phyloP scores from a whole-genome alignment of 1,140 invertebrate genomes.

The Eubasilissa regina region DNA sequence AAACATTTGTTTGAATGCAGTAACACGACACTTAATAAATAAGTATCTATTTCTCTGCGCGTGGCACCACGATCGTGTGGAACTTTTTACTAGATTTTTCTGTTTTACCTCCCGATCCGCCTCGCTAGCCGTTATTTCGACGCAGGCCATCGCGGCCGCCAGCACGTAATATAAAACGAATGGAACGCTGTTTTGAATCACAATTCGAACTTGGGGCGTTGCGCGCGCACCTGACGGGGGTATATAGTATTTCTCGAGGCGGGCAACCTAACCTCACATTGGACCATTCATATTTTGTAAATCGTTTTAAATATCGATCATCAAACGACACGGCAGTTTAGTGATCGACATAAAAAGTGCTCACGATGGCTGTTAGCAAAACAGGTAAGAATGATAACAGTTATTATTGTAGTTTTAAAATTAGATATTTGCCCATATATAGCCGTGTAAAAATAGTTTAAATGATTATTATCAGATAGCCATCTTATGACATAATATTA shows the following conservation, averaged over 20 bases:
- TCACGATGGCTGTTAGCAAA: neutral
- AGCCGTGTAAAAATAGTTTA: too few relatives aligned
- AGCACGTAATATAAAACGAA: conserved; percentile 38
- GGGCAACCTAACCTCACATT: conserved; percentile 31
- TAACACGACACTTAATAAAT: neutral
- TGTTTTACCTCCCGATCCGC: neutral
- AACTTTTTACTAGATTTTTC: neutral
- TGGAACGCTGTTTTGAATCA: conserved; percentile 11
- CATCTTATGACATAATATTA: too few relatives aligned
- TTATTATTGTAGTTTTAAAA: too few relatives aligned
- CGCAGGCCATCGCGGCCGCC: conserved; percentile 1
- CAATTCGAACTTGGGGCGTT: conserved; percentile 28
- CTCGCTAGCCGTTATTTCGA: neutral
- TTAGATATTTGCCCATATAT: too few relatives aligned
- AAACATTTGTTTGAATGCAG: neutral
- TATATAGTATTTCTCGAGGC: neutral
- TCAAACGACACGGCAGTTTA: neutral
- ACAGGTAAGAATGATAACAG: neutral
- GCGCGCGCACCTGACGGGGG: conserved; percentile 25
- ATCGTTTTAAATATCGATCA: neutral
- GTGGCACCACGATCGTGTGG: neutral
- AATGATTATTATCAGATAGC: too few relatives aligned
- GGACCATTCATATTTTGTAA: neutral
- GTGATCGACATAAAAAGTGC: neutral
- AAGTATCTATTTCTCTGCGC: neutral